Evolutionary conservation across 1,140 invertebrate genomes (phyloP), one percentile per base, ranked within the genome.

Genomic region (Colletes latitarsis): DNA sequence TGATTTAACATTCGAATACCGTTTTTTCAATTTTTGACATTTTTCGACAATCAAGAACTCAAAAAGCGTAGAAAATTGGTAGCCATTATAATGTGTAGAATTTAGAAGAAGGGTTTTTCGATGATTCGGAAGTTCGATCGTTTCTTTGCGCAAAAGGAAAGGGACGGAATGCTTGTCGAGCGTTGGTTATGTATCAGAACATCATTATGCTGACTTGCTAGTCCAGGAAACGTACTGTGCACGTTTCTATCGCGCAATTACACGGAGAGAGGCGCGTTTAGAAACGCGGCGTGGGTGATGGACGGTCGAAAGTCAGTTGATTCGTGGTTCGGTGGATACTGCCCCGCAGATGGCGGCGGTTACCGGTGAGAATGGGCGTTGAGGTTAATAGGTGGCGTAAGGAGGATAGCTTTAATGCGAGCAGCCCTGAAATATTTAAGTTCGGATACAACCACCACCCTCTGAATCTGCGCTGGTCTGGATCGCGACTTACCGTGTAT

Each of bases 401-500:
- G 92, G 91, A 93, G 92, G 92, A 92, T 92, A 88, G 90, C 90
- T 91, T 92, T 93, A 92, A 93, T 92, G 91, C 84, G 89, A 87
- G 89, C 82, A 84, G 84, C 82, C 80, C 87, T 93, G 88, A 93
- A 93, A 93, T 93, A 93, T 92, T 93, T 92, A 93, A 90, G 82
- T 89, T 77, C 88, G 67, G 75, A 73, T 90, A 91, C 75, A 71
- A 89, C 88, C 90, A 83, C 83, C 86, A 67, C 77, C 82, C 83
- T 76, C 82, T 86, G 88, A 90, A 92, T 92, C 91, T 90, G 89
- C 88, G 90, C 89, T 30, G 30, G 30, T 30, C 30, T 30, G 90
- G 91, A 92, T 93, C 91, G 88, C 93, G 88, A 92, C 93, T 92
- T 92, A 93, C 91, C 91, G 91, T 91, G 90, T 91, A 92, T 93